These are phyloP conservation scores for Athene noctua DNA, from an alignment of 2,113 vertebrate genomes.

Conservation along the genomic window DNA sequence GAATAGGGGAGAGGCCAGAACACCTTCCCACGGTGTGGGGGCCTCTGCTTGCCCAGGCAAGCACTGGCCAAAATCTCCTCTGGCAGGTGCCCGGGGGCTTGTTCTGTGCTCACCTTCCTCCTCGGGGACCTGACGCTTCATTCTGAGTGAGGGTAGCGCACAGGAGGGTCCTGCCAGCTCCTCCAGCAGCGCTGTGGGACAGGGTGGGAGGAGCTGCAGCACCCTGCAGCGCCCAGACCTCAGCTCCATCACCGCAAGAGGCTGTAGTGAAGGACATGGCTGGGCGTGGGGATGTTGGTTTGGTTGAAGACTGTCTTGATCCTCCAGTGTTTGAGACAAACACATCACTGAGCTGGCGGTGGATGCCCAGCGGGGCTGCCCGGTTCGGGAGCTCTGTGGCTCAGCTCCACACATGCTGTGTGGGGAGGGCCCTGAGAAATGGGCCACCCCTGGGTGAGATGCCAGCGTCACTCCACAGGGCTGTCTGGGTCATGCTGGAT, in stretches of 20 bases:
- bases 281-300: neutral
- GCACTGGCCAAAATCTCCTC: neutral
- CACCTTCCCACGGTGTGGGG: neutral
- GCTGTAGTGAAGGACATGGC: neutral
- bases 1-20: neutral
- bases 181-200: neutral
- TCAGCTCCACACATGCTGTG: neutral
- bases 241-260: neutral
- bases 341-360: neutral
- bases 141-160: neutral
- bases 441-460: neutral
- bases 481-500: neutral
- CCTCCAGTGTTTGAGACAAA: neutral
- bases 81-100: no score
- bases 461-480: neutral
- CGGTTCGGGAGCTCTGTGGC: neutral
- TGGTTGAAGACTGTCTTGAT: neutral
- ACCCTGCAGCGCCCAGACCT: accelerated
- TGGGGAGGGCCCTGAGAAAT: neutral
- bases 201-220: neutral
- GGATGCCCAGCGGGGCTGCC: neutral
- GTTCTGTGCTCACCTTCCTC: neutral
- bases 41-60: neutral
- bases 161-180: neutral
- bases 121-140: neutral